Percentiles rank a stretch among this genome's conserved stretches.
These are phyloP conservation scores for Tachina fera DNA, from an alignment of 2,888 invertebrate genomes.

Conservation along the genomic window DNA sequence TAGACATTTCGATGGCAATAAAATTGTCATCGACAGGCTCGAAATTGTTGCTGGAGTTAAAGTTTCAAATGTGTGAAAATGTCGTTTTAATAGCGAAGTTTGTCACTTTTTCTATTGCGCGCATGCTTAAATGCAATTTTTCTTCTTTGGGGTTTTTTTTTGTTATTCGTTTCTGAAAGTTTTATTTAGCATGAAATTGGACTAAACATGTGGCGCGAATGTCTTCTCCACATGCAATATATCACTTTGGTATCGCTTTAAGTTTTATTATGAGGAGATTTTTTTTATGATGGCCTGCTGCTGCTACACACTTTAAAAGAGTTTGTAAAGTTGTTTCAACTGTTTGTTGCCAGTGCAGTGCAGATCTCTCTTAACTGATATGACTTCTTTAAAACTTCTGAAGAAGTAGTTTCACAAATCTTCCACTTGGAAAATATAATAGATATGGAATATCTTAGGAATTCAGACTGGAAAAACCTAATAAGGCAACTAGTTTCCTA, in stretches of 20 bases:
- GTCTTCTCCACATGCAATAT: slow-evolving; percentile 55
- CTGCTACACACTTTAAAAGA: background rate
- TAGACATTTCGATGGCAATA: background rate
- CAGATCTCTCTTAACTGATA: no score
- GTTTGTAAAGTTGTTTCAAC: background rate
- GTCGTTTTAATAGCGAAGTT: slow-evolving; percentile 34
- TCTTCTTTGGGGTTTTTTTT: background rate
- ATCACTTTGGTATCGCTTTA: slow-evolving; percentile 33
- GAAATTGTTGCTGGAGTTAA: slow-evolving; percentile 33
- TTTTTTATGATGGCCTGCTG: background rate
- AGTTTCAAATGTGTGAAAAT: slow-evolving; percentile 60
- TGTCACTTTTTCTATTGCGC: slow-evolving; percentile 57
- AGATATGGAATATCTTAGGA: no score
- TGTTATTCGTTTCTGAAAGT: slow-evolving; percentile 2
- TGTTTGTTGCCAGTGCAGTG: background rate
- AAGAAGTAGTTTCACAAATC: no score
- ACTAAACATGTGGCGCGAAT: slow-evolving; percentile 39
- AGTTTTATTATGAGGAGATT: slow-evolving; percentile 25
- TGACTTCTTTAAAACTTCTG: no score
- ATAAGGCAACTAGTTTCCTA: no score
- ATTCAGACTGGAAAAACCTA: no score
- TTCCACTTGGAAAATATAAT: no score
- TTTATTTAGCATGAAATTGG: slow-evolving; percentile 39
- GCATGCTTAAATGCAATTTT: slow-evolving; percentile 57
- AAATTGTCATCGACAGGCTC: slow-evolving; percentile 19